These are phyloP conservation scores for Dolichopus griseipennis DNA, from an alignment of 2,888 invertebrate species.

Conservation along the genomic window DNA sequence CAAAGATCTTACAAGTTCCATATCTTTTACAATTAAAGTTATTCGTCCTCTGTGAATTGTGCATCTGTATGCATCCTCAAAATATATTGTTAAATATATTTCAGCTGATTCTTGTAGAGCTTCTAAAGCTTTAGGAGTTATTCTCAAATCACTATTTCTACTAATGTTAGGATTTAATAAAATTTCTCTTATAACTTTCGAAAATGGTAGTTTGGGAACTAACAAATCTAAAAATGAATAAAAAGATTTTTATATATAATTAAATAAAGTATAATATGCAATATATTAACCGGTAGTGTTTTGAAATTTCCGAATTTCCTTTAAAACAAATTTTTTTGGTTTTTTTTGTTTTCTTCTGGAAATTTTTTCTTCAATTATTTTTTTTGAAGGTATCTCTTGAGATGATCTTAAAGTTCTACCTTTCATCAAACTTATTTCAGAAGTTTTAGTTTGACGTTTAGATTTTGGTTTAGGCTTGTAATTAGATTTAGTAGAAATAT, in stretches of 20 bases:
- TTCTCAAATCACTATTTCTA: constrained; percentile 20
- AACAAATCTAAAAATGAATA: not conserved
- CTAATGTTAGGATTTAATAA: not conserved
- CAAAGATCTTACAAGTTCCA: constrained; percentile 41
- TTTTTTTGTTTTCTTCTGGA: not conserved
- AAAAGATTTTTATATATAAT: not conserved
- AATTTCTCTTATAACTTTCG: not conserved
- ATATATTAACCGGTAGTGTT: not conserved
- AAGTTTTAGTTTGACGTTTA: too few relatives aligned
- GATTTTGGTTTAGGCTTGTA: not conserved
- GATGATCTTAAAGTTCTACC: too few relatives aligned
- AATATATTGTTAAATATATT: constrained; percentile 44
- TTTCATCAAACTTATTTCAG: too few relatives aligned
- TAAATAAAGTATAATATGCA: not conserved
- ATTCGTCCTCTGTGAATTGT: too few relatives aligned
- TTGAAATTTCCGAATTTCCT: not conserved
- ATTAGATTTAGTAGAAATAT: not conserved
- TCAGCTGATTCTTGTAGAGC: constrained; percentile 47
- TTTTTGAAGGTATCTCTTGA: not conserved
- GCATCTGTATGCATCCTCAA: constrained; percentile 29
- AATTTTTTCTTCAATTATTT: not conserved
- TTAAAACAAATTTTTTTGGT: not conserved
- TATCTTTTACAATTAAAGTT: constrained; percentile 36
- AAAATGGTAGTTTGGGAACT: not conserved
- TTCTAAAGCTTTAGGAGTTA: constrained; percentile 41